A percentile compares a stretch with the other conserved stretches of the same genome.
These are phyloP conservation scores for Stomatorhinus ivindoensis DNA, from an alignment of 2,113 vertebrate species.

Conservation along the genomic window DNA sequence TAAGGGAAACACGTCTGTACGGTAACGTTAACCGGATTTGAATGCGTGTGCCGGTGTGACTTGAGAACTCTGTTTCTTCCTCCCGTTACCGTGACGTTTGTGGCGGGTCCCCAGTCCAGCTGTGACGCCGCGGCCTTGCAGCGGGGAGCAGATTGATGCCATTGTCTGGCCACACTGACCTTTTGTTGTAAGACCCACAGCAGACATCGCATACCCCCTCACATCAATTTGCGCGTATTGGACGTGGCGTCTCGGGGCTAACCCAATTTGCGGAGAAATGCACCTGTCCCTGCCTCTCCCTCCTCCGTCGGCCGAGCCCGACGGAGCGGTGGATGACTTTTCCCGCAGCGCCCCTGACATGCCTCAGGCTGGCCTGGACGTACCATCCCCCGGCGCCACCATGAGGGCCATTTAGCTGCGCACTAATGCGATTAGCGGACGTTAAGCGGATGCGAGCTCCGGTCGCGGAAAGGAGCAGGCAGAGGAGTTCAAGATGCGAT, in stretches of 20 bases:
- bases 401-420: slow-evolving; percentile 70
- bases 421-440: slow-evolving; percentile 72
- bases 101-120: not conserved
- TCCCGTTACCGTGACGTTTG: not conserved
- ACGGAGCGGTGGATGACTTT: slow-evolving; percentile 48
- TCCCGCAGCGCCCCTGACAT: slow-evolving; percentile 69
- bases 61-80: not conserved
- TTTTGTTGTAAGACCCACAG: slow-evolving; percentile 95
- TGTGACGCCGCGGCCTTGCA: slow-evolving; percentile 35
- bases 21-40: not conserved
- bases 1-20: not conserved
- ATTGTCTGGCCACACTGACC: slow-evolving; percentile 88
- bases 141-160: slow-evolving; percentile 83
- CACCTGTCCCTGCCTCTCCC: slow-evolving; percentile 83
- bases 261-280: slow-evolving; percentile 98
- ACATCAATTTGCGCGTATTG: slow-evolving; percentile 99
- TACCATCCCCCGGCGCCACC: slow-evolving; percentile 88
- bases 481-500: slow-evolving; percentile 67
- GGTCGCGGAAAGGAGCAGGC: slow-evolving; percentile 55
- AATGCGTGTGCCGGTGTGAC: not conserved
- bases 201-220: slow-evolving; percentile 99
- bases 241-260: slow-evolving; percentile 99
- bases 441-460: slow-evolving; percentile 71
- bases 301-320: slow-evolving; percentile 55
- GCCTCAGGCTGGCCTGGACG: slow-evolving; percentile 64